Conservation (phyloP, 2,113 vertebrate species). For the Apus apus region DNA sequence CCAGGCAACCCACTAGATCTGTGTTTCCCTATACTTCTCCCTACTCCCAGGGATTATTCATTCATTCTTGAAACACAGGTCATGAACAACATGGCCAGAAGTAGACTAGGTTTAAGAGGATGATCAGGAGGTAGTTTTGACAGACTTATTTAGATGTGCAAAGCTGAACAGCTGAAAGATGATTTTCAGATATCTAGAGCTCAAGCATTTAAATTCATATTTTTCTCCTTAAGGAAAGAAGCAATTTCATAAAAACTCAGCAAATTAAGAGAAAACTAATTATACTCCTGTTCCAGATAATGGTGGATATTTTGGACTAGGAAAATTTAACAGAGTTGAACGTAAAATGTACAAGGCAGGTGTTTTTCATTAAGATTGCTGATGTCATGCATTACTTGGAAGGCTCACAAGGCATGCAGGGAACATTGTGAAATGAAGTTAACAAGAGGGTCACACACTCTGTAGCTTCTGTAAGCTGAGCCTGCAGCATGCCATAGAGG, state of each 20-base stretch:
- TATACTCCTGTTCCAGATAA: not conserved
- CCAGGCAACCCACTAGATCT: not conserved
- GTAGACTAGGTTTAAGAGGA: not conserved
- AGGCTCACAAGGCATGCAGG: slow-evolving; percentile 46
- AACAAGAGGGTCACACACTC: slow-evolving; percentile 45
- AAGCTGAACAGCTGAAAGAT: not conserved
- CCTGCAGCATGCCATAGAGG: not conserved
- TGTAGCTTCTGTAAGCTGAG: slow-evolving; percentile 54
- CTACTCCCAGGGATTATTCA: not conserved
- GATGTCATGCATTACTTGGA: slow-evolving; percentile 55
- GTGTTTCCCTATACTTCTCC: no score
- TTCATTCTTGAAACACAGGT: not conserved
- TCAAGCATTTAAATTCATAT: not conserved
- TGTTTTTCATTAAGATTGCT: slow-evolving; percentile 62
- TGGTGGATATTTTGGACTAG: slow-evolving; percentile 17
- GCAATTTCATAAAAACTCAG: not conserved
- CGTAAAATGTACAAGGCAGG: slow-evolving; percentile 21
- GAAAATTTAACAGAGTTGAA: slow-evolving; percentile 8
- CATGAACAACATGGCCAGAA: not conserved
- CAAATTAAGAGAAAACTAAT: not conserved
- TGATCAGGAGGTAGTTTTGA: not conserved
- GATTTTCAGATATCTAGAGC: not conserved
- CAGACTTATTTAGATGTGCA: not conserved
- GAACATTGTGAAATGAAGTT: slow-evolving; percentile 64
- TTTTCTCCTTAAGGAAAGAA: not conserved